These are phyloP conservation scores for Lucinisca nassula DNA, from an alignment of 2,888 invertebrate species.

Conservation along the genomic window DNA sequence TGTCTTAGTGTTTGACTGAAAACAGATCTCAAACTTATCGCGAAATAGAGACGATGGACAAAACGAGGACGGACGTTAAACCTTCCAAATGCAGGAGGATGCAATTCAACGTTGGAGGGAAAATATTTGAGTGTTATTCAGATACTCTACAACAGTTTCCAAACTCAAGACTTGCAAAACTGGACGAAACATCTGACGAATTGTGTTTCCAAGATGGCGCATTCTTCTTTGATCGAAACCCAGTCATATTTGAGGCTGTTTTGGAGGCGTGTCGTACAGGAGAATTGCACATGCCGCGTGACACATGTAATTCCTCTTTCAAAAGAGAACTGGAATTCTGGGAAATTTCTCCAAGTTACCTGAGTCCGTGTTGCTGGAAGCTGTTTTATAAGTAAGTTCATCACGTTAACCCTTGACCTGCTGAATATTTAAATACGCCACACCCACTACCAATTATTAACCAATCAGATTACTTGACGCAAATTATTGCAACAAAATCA, in stretches of 20 bases:
- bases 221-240: slow-evolving; percentile 58
- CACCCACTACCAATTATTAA: too few species aligned
- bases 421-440: too few species aligned
- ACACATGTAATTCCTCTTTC: slow-evolving; percentile 37
- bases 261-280: slow-evolving; percentile 46
- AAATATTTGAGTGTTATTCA: slow-evolving; percentile 23
- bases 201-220: neutral
- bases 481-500: too few species aligned
- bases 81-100: neutral
- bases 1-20: too few species aligned
- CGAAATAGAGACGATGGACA: too few species aligned
- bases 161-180: slow-evolving; percentile 29
- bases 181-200: neutral
- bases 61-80: neutral
- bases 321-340: slow-evolving; percentile 52
- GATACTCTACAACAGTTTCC: slow-evolving; percentile 39
- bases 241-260: slow-evolving; percentile 37
- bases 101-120: slow-evolving; percentile 47
- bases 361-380: slow-evolving; percentile 55
- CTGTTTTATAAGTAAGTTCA: slow-evolving; percentile 18
- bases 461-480: too few species aligned
- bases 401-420: too few species aligned
- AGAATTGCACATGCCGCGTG: slow-evolving; percentile 48
- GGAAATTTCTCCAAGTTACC: slow-evolving; percentile 28
- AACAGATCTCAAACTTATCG: too few species aligned